Evolutionary conservation across 2,888 invertebrate species (phyloP), one percentile per base, ranked within the genome.

Genomic region (Ptilodon capucinus): DNA sequence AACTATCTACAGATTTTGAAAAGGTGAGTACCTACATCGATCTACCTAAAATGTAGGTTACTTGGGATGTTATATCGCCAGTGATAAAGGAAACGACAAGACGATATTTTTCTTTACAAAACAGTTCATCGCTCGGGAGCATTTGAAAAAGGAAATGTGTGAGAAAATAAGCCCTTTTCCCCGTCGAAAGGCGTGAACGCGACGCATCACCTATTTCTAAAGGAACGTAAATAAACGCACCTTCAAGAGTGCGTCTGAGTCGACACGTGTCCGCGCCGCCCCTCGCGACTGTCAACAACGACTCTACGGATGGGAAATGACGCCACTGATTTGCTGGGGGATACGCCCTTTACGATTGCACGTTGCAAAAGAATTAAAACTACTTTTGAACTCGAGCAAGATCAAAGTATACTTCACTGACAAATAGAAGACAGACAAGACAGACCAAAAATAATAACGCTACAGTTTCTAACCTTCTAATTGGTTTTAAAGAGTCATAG

Each of bases 171-270:
- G 70, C 70, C 69, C 72, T 79, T 79, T 83, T 77, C 64, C 62
- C 60, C 70, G 68, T 74, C 74, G 76, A 73, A 75, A 74, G 79
- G 79, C 81, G 83, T 78, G 79, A 81, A 83, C 74, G 74, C 77
- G 74, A 81, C 82, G 84, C 84, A 83, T 84, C 84, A 84, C 81
- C 85, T 84, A 71, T 79, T 84, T 86, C 83, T 78, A 86, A 86
- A 84, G 84, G 70, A 79, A 70, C 65, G 87, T 81, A 87, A 87
- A 87, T 86, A 88, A 75, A 86, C 86, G 86, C 85, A 84, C 78
- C 74, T 78, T 74, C 59, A 74, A 69, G 74, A 77, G 82, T 86
- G 82, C 79, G 85, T 84, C 68, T 86, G 85, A 86, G 84, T 86
- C 86, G 81, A 80, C 84, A 77, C 79, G 73, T 74, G 67, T 68